phyloP scores from a whole-genome alignment of 2,797 vertebrate genomes.

The Psittacula echo region DNA sequence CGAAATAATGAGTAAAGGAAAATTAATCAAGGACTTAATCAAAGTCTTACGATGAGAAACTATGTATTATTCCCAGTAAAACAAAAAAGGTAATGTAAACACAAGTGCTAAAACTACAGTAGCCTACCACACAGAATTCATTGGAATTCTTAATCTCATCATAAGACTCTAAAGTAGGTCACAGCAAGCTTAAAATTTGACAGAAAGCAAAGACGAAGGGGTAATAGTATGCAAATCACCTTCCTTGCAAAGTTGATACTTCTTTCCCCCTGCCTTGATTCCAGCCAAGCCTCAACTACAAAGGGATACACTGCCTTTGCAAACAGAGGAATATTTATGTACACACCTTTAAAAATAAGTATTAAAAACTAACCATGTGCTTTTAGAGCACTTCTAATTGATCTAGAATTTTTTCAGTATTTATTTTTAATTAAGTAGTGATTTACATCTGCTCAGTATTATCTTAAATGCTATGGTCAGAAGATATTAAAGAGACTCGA shows the following conservation, averaged over 20 bases:
- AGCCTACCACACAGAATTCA: conserved; percentile 7
- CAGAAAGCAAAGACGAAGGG: conserved; percentile 55
- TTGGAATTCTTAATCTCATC: conserved; percentile 62
- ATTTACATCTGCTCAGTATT: not conserved
- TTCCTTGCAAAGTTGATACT: conserved; percentile 41
- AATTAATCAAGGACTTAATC: not conserved
- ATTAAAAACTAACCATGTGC: not conserved
- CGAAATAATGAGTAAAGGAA: not conserved
- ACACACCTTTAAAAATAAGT: not conserved
- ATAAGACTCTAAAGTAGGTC: conserved; percentile 76
- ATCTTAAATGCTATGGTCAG: conserved; percentile 9
- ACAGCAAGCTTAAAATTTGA: conserved; percentile 71
- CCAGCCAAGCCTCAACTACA: conserved; percentile 14
- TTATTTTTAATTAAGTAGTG: not conserved
- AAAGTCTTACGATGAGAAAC: not conserved
- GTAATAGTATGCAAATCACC: conserved; percentile 65
- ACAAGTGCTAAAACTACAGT: not conserved
- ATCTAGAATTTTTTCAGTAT: not conserved
- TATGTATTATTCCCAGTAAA: conserved; percentile 49
- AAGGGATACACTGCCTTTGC: not conserved
- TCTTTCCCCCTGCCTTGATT: not conserved
- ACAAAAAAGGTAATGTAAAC: conserved; percentile 29
- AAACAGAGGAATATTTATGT: not conserved
- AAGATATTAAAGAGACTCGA: not conserved
- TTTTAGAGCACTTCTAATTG: not conserved